A percentile compares a stretch with the other conserved stretches of the same genome.
These are phyloP conservation scores for Heteropelma amictum DNA, from an alignment of 2,888 invertebrate genomes.

Conservation along the genomic window DNA sequence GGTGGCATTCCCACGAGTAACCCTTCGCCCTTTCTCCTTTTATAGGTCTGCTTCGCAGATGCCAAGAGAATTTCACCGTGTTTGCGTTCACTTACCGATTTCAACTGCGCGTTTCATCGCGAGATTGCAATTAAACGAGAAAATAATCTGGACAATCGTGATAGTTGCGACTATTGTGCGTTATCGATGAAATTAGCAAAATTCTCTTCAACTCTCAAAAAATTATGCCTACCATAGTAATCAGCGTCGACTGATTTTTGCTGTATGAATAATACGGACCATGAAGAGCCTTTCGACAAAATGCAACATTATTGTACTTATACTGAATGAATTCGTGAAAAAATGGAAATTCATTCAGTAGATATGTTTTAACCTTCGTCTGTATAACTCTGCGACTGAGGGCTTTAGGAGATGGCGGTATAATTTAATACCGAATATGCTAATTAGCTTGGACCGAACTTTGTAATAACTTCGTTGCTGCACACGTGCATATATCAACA, in stretches of 20 bases:
- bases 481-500: too few species aligned
- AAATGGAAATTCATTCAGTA: constrained; percentile 24
- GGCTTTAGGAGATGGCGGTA: constrained; percentile 44
- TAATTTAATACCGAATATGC: constrained; percentile 44
- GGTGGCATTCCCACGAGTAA: constrained; percentile 22
- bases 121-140: background rate
- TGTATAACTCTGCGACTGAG: constrained; percentile 37
- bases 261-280: background rate
- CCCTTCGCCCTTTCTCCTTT: constrained; percentile 11
- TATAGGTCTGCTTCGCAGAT: constrained; percentile 32
- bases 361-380: constrained; percentile 49
- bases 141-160: background rate
- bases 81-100: constrained; percentile 15
- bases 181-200: constrained; percentile 3
- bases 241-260: background rate
- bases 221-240: constrained; percentile 3
- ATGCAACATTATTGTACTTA: constrained; percentile 3
- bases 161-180: too few species aligned
- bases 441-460: constrained; percentile 44
- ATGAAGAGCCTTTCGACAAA: constrained; percentile 30
- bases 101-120: constrained; percentile 2
- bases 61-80: constrained; percentile 24
- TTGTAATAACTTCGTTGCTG: too few species aligned
- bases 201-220: constrained; percentile 2
- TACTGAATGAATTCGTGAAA: background rate